Base-by-base conservation (phyloP, 2,113 vertebrate genomes). In the Onychorhynchus coronatus region DNA sequence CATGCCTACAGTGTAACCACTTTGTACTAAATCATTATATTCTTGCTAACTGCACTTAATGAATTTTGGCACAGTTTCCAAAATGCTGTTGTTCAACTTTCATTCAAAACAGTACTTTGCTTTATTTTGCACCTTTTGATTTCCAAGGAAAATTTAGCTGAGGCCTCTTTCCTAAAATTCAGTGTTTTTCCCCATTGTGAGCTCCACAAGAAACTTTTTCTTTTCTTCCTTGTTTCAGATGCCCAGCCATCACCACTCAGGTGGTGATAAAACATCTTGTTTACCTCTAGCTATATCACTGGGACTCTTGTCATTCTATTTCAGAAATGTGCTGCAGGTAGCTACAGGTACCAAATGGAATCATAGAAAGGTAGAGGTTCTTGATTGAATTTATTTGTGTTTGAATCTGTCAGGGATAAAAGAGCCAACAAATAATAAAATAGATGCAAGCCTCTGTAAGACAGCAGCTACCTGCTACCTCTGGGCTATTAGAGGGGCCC, bases 391-490 rank as follows among this genome's bases (percentile, higher is more conserved):
- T 97, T 97, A 97, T 94, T 96, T 81, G 89, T 91, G 96, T 93
- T 95, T 97, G 96, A 97, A 96, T 85, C 87, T 97, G 97, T 97
- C 97, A 98, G 88, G 91, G 94, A 97, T 96, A 94, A 97, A 98
- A 97, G 95, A 97, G 94, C 94, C 88, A 98, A 93, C 93, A 98
- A 97, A 98, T 98, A 98, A 97, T 97, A 97, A 98, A 98, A 98
- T 96, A 92, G 94, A 97, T 96, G 97, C 89, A 97, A 98, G 96
- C 85, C 93, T 96, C 97, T 97, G 93, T 97, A 98, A 97, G 91
- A 98, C 97, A 98, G 95, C 92, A 96, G 84, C 88, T 95, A 96
- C 96, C 95, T 98, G 97, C 95, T 96, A 97, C 97, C 96, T 97
- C 95, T 95, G 76, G 76, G 78, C 91, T 96, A 88, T 96, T 94